Evolutionary conservation across 2,113 vertebrate genomes (phyloP).

Genomic region (Carlito syrichta): DNA sequence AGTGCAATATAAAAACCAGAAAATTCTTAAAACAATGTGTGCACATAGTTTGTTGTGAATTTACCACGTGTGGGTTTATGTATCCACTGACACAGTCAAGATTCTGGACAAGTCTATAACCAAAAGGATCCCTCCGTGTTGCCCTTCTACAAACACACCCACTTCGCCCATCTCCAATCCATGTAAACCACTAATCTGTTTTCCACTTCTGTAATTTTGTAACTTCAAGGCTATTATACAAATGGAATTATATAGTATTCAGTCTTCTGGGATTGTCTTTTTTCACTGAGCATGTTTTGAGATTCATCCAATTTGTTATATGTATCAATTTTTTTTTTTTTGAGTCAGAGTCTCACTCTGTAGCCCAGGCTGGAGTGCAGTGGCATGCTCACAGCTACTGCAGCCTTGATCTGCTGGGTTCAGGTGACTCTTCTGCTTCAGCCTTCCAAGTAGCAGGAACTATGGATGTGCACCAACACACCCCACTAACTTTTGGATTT

Average conservation of each 20-base stretch:
- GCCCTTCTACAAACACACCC: neutral
- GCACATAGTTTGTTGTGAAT: neutral
- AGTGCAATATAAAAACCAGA: neutral
- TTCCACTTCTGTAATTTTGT: neutral
- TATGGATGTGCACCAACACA: too few species aligned
- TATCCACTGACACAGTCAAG: neutral
- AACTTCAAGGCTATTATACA: constrained; percentile 33
- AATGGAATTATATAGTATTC: neutral
- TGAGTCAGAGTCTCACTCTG: too few species aligned
- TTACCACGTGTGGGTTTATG: neutral
- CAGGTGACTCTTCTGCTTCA: too few species aligned
- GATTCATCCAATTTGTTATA: constrained; percentile 4
- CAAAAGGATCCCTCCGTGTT: neutral
- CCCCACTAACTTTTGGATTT: too few species aligned
- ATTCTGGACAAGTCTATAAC: neutral
- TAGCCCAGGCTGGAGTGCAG: too few species aligned
- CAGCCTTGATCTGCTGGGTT: too few species aligned
- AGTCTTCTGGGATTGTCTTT: neutral
- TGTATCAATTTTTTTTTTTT: too few species aligned
- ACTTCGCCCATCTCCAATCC: neutral
- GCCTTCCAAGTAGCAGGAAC: too few species aligned
- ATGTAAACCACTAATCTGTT: constrained; percentile 27
- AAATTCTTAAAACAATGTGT: neutral
- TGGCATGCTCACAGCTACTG: too few species aligned
- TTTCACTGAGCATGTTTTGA: constrained; percentile 9